A percentile compares a stretch with the other conserved stretches of the same genome.
phyloP scores from a whole-genome alignment of 2,888 invertebrate species.

The Teleiodes luculella region DNA sequence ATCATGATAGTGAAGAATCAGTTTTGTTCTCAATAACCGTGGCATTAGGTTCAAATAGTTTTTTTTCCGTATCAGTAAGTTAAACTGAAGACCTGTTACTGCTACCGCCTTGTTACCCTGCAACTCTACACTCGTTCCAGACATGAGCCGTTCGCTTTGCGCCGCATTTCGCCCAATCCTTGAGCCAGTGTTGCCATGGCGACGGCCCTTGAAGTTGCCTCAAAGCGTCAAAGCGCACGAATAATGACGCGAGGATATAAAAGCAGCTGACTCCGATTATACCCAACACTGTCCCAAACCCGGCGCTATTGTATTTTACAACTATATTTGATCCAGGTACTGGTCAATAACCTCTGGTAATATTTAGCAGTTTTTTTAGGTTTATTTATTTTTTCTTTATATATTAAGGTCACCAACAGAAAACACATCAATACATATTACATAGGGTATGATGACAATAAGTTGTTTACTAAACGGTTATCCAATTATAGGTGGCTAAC shows the following conservation, averaged over 20 bases:
- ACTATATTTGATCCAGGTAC: not conserved
- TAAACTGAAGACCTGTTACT: not conserved
- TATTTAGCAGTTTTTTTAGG: no score
- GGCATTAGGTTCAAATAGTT: no score
- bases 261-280: constrained; percentile 37
- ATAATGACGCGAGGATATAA: constrained; percentile 66
- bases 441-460: no score
- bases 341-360: no score
- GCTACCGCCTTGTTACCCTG: not conserved
- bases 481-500: no score
- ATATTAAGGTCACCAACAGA: no score
- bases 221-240: constrained; percentile 55
- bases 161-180: constrained; percentile 62
- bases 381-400: no score
- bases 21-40: no score
- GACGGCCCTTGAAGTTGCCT: constrained; percentile 54
- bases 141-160: constrained; percentile 43
- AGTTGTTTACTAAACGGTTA: no score
- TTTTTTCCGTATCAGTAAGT: not conserved
- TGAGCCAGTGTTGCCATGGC: constrained; percentile 54
- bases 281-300: constrained; percentile 17
- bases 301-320: not conserved
- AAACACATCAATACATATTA: no score
- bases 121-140: not conserved
- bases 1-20: no score